Conservation (phyloP, 2,797 vertebrate genomes). For the Microctenopoma stevenorrisi region DNA sequence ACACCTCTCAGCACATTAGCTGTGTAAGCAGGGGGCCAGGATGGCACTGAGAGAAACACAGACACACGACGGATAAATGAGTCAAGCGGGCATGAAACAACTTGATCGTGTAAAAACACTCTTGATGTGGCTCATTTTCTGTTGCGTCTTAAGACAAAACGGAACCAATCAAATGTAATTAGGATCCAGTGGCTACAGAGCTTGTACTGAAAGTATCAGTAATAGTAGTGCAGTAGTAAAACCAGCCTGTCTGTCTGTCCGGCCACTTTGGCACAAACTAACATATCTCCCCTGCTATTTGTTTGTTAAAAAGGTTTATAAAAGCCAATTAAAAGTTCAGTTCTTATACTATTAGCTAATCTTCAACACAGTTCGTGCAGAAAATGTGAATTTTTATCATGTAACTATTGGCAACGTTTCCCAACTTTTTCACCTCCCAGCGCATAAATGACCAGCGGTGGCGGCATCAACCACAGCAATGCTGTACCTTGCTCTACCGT, state of each 20-base stretch:
- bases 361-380: not conserved
- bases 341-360: not conserved
- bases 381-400: slow-evolving; percentile 9
- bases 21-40: slow-evolving; percentile 64
- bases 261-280: not conserved
- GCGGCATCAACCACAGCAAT: not conserved
- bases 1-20: slow-evolving; percentile 75
- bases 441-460: slow-evolving; percentile 14
- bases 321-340: not conserved
- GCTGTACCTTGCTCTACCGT: slow-evolving; percentile 37
- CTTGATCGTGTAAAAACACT: slow-evolving; percentile 59
- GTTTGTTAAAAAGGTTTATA: not conserved
- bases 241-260: not conserved
- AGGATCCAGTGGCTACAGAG: slow-evolving; percentile 13
- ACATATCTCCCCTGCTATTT: not conserved
- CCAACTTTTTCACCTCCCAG: not conserved
- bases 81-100: slow-evolving; percentile 71
- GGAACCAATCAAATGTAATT: slow-evolving; percentile 38
- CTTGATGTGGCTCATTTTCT: slow-evolving; percentile 43
- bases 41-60: slow-evolving; percentile 62
- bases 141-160: slow-evolving; percentile 39
- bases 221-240: not conserved
- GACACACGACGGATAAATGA: slow-evolving; percentile 59
- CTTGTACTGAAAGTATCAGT: not conserved
- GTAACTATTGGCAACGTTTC: not conserved